Percentiles rank a stretch among this genome's conserved stretches.
phyloP scores from a whole-genome alignment of 2,113 vertebrate genomes.

The Rallus limicola region DNA sequence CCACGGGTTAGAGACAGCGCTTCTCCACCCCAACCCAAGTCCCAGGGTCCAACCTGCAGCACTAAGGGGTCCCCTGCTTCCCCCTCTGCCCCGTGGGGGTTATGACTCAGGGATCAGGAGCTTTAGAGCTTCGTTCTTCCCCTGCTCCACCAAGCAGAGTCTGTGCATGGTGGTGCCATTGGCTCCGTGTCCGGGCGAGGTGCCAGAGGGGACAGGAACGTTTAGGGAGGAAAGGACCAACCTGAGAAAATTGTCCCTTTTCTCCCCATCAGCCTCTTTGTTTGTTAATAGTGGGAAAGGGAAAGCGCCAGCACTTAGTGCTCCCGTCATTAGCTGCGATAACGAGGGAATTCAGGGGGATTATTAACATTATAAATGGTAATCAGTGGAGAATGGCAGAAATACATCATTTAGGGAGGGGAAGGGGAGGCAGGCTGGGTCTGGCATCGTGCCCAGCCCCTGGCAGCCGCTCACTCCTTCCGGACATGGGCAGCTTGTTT shows the following conservation, averaged over 20 bases:
- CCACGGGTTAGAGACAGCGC: neutral
- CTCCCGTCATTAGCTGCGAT: neutral
- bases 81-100: accelerated
- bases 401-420: neutral
- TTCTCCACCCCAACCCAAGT: neutral
- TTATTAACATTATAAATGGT: conserved; percentile 20
- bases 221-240: neutral
- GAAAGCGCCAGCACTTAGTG: neutral
- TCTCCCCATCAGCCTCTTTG: neutral
- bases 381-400: neutral
- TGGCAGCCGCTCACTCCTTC: neutral
- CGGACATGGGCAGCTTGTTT: neutral
- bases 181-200: accelerated
- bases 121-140: neutral
- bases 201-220: neutral
- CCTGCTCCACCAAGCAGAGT: neutral
- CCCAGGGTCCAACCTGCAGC: neutral
- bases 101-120: neutral
- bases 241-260: neutral
- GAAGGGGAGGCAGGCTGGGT: neutral
- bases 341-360: conserved; percentile 37
- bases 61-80: neutral
- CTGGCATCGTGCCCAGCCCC: accelerated
- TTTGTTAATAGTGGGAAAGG: neutral
- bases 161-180: accelerated